phyloP scores from a whole-genome alignment of 2,113 vertebrate species.

The Rhinolophus sinicus region DNA sequence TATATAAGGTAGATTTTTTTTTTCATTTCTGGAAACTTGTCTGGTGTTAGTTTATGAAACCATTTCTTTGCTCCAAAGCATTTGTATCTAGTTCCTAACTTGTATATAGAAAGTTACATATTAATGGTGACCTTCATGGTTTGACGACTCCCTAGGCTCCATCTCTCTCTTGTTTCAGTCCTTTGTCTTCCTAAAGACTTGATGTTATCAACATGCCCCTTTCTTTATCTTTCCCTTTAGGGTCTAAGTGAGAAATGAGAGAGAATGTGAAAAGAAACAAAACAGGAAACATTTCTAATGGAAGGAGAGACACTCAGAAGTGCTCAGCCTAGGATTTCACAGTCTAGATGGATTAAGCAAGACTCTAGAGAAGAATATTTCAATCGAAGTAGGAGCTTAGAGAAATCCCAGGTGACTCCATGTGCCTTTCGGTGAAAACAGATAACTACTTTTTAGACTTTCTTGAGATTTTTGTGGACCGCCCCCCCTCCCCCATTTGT shows the following conservation, averaged over 20 bases:
- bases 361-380: constrained; percentile 5
- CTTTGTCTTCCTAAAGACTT: not conserved
- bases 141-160: not conserved
- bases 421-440: not conserved
- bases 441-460: constrained; percentile 24
- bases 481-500: not conserved
- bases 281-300: not conserved
- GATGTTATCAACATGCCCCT: not conserved
- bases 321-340: not conserved
- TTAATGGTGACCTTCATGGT: not conserved
- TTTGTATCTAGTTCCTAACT: not conserved
- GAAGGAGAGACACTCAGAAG: not conserved
- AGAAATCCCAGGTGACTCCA: not conserved
- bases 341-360: not conserved
- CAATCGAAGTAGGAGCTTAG: not conserved
- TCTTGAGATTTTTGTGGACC: constrained; percentile 26
- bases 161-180: not conserved
- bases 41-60: not conserved
- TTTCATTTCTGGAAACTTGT: not conserved
- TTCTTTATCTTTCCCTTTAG: not conserved
- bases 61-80: not conserved
- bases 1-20: not conserved
- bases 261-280: not conserved
- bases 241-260: not conserved
- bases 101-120: not conserved